These are phyloP conservation scores for Microchirus variegatus DNA, from an alignment of 2,797 vertebrate genomes.

Conservation along the genomic window DNA sequence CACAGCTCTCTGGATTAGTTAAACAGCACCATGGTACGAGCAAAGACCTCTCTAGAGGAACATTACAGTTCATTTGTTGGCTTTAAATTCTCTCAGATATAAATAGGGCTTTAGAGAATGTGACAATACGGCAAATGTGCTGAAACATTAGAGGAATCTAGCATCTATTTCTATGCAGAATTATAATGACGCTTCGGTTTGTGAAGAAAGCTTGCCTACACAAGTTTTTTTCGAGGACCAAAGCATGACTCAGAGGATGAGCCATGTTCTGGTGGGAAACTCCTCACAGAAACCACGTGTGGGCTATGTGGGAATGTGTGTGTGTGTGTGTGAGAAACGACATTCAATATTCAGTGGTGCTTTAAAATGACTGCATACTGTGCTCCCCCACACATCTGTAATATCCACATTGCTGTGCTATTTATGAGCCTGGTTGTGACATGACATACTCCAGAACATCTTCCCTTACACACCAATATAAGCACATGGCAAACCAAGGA, in stretches of 20 bases:
- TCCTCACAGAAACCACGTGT: constrained; percentile 50
- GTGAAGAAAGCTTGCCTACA: constrained; percentile 31
- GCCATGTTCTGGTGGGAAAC: constrained; percentile 54
- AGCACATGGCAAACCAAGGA: constrained; percentile 4
- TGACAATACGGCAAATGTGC: neutral
- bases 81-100: neutral
- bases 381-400: constrained; percentile 40
- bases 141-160: neutral
- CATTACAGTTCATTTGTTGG: neutral
- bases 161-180: neutral
- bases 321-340: constrained; percentile 10
- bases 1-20: constrained; percentile 7
- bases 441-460: constrained; percentile 45
- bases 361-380: constrained; percentile 32
- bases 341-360: constrained; percentile 1
- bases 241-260: constrained; percentile 72
- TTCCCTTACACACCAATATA: constrained; percentile 39
- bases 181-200: neutral
- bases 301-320: constrained; percentile 39
- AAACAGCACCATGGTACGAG: neutral
- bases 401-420: constrained; percentile 36
- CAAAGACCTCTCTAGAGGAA: constrained; percentile 2
- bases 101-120: neutral
- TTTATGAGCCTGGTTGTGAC: constrained; percentile 53
- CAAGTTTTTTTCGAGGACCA: constrained; percentile 33